phyloP scores from a whole-genome alignment of 2,113 vertebrate genomes.

The crab-eating macaque (Macaca fascicularis) region T2T-MFA8v1.1 NC_088375.1:16384001-16384500 shows the following conservation, averaged over 20 bases:
- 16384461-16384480: not conserved
- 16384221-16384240: conserved; percentile 53
- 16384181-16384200: conserved; percentile 63
- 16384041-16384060: not conserved
- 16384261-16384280: conserved; percentile 10
- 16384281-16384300: conserved; percentile 66
- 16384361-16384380: conserved; percentile 48
- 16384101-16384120: conserved; percentile 71
- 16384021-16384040: conserved; percentile 72
- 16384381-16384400: not conserved
- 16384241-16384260: not conserved
- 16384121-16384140: conserved; percentile 74
- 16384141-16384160: conserved; percentile 77
- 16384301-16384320: conserved; percentile 69
- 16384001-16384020: conserved; percentile 64
- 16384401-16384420: not conserved
- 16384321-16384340: conserved; percentile 68
- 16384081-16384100: conserved; percentile 59
- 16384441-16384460: not conserved
- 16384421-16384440: not conserved
- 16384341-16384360: conserved; percentile 53
- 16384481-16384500: not conserved
- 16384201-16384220: conserved; percentile 56
- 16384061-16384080: conserved; percentile 52
- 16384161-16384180: conserved; percentile 48